A percentile compares a stretch with the other conserved stretches of the same genome.
phyloP scores from a whole-genome alignment of 2,113 vertebrate genomes.

The Odontesthes bonariensis region DNA sequence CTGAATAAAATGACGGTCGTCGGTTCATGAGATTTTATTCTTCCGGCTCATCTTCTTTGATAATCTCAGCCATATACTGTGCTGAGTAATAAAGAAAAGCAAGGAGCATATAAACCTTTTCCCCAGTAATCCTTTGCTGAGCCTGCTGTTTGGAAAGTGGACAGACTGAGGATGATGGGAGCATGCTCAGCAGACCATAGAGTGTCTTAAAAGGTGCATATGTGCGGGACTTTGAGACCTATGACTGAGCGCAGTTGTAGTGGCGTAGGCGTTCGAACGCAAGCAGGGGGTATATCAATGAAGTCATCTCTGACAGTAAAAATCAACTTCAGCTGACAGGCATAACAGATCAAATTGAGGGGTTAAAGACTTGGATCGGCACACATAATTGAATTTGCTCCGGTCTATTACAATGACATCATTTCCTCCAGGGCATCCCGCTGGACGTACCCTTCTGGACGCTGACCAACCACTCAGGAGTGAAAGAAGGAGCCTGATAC shows the following conservation, averaged over 20 bases:
- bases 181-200: conserved; percentile 35
- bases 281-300: conserved; percentile 54
- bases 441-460: conserved; percentile 83
- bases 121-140: conserved; percentile 14
- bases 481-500: conserved; percentile 82
- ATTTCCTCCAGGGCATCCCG: conserved; percentile 85
- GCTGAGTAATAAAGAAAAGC: conserved; percentile 25
- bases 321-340: conserved; percentile 33
- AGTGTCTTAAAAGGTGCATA: conserved; percentile 66
- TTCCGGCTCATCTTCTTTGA: neutral
- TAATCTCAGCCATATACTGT: neutral
- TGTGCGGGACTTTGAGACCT: conserved; percentile 57
- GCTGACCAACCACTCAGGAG: conserved; percentile 75
- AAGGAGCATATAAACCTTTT: conserved; percentile 35
- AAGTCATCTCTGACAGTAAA: conserved; percentile 62
- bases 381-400: conserved; percentile 49
- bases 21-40: neutral
- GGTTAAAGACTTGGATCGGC: conserved; percentile 51
- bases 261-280: conserved; percentile 61
- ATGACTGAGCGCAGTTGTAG: conserved; percentile 9
- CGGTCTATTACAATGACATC: conserved; percentile 75
- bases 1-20: neutral
- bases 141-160: conserved; percentile 45
- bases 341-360: conserved; percentile 47
- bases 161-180: conserved; percentile 35